Evolutionary conservation across 2,888 invertebrate species (phyloP), one percentile per base, ranked within the genome.

Genomic region (Athripsodes cinereus): DNA sequence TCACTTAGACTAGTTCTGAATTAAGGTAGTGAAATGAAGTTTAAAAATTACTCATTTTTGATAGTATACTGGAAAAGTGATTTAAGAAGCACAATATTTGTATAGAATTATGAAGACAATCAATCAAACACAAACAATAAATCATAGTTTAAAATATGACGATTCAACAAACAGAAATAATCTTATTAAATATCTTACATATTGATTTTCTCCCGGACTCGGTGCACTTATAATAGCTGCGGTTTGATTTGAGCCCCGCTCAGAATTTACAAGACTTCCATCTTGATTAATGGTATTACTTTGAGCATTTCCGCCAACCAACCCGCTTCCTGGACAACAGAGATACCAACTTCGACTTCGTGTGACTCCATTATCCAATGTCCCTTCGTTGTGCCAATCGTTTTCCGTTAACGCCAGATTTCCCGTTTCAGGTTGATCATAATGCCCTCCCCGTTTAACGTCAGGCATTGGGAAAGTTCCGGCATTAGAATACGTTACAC

Each of bases 321-420:
- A 68, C 74, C 71, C 72, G 22, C 74, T 71, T 44, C 77, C 74
- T 0, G 78, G 78, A 60, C 81, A 81, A 71, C 83, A 84, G 62
- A 83, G 74, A 65, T 83, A 75, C 76, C 84, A 84, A 66, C 82
- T 82, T 57, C 83, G 69, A 65, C 81, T 82, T 62, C 82, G 71
- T 51, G 82, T 71, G 1, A 82, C 75, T 0, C 70, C 66, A n/a
- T 63, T 55, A 13, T 53, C 49, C 13, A 40, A 53, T 40, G 40
- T 13, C 16, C 8, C 13, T 13, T 13, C 40, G 13, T 13, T 40
- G 11, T 53, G 35, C 22, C 78, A 34, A 46, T 78, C 78, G 13
- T 40, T 40, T 0, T 77, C 76, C 1, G 76, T 49, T 26, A 77
- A 47, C 1, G 76, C 75, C 22, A 35, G 5, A n/a, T 35, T 40